Base-by-base conservation (phyloP, 1,140 invertebrate species). In the Holcopasites calliopsidis region DNA sequence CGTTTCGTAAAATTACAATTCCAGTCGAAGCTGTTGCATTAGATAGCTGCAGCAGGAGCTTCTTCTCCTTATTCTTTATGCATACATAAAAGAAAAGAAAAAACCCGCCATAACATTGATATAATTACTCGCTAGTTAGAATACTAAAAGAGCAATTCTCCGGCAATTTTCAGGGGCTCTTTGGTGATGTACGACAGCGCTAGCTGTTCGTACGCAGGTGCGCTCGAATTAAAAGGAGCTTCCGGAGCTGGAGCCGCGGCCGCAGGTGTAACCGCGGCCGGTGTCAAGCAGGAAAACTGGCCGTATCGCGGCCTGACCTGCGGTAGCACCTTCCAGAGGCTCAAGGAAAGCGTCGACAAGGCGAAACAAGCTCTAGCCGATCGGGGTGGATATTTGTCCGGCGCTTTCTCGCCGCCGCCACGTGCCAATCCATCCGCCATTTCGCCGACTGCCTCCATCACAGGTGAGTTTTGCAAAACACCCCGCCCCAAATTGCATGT, bases 321-420 rank as follows among this genome's bases (percentile, higher is more conserved):
- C 89, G 69, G 92, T 92, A 72, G 93, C 75, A 97, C 96, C 16
- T 97, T 97, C 92, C 96, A 97, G 87, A 96, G 97, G 87, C 92
- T 97, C 23, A 97, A 97, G 84, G 96, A 97, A 86, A 96, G 95
- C 83, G 96, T 97, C 31, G 96, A 97, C 87, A 97, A 97, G 88
- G 96, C 96, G 13, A 97, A 97, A 87, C 96, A 96, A 8, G 96
- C 96, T 0, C 90, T 97, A n/a, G 92, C 92, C 57, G 92, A 93
- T 72, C 87, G 92, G 18, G 90, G 90, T 16, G 89, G 91, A 23
- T 92, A 92, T 76, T 78, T 92, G 1, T 89, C 91, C 13, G 91
- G 91, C n/a, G 91, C 91, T 64, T 92, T 92, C 66, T 91, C 91
- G 54, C 90, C 91, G 21, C 90, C 91, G 28, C 90, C 91, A 33